Base-by-base conservation (phyloP, 2,888 invertebrate genomes). In the Athalia rosae region DNA sequence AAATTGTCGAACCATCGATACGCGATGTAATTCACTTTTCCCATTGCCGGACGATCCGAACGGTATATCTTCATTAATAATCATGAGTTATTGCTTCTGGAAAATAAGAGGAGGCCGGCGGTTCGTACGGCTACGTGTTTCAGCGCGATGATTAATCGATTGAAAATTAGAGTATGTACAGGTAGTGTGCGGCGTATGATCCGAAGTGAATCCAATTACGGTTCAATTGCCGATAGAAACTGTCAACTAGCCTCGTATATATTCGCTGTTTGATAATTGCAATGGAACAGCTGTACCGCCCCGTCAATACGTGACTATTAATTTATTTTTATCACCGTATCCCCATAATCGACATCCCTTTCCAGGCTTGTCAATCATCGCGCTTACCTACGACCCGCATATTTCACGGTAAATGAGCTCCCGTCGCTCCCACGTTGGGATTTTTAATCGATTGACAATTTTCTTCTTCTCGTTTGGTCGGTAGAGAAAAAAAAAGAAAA, bases 291-390 rank as follows among this genome's bases (percentile, higher is more conserved):
- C 50, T 67, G 45, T 58, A 58, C 5, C 13, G 53, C 9, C 11
- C 53, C 50, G 53, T 53, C 41, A 11, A 7, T 41, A 7, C 3
- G 50, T 3, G n/a, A 4, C 66, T 50, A 67, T 50, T 67, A 41
- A 67, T 50, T 50, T 9, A 15, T 67, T 67, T 71, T 58, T 71
- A 58, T 58, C 43, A 43, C 6, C 58, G 58, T 43, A 45, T 56
- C 71, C 45, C 9, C n/a, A 43, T 58, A 58, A 71, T 71, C 71
- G 71, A 47, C 13, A 58, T 7, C 45, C 58, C 11, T 71, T 56
- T 6, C 8, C 56, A 56, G 50, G 13, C 69, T 45, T 56, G 69
- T 43, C 58, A 58, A 58, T 69, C 58, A 71, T 43, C 71, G 4
- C n/a, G 6, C 9, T 11, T 47, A 13, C 6, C 45, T 2, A 2